Conservation (phyloP, 1,140 invertebrate species). For the Halesus radiatus region DNA sequence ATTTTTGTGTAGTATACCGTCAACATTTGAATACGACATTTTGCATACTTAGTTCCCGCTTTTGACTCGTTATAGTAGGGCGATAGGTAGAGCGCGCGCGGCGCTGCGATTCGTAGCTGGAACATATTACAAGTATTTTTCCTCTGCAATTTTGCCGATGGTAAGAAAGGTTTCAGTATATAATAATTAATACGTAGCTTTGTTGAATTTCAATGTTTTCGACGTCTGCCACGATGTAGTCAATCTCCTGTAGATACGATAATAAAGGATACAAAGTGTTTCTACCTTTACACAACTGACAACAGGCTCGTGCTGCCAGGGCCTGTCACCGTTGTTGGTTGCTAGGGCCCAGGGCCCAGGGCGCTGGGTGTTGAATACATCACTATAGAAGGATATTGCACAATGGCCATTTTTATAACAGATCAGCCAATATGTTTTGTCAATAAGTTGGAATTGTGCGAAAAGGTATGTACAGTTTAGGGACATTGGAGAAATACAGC, state of each 20-base stretch:
- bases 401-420: conserved; percentile 16
- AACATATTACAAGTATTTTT: too few species aligned
- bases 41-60: too few species aligned
- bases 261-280: conserved; percentile 20
- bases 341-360: neutral
- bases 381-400: conserved; percentile 8
- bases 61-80: too few species aligned
- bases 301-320: conserved; percentile 31
- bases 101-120: too few species aligned
- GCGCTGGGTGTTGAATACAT: too few species aligned
- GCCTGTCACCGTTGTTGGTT: too few species aligned
- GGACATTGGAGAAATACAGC: neutral
- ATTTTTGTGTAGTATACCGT: too few species aligned
- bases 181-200: neutral
- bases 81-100: too few species aligned
- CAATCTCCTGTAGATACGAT: neutral
- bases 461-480: neutral
- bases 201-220: neutral
- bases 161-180: too few species aligned
- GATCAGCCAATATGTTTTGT: conserved; percentile 12
- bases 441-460: conserved; percentile 4
- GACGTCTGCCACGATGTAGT: conserved; percentile 5
- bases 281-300: conserved; percentile 5
- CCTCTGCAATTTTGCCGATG: too few species aligned
- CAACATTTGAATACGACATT: too few species aligned